Percentiles rank a stretch among this genome's conserved stretches.
These are phyloP conservation scores for Matsumurasca onukii DNA, from an alignment of 1,140 invertebrate genomes.

Conservation along the genomic window DNA sequence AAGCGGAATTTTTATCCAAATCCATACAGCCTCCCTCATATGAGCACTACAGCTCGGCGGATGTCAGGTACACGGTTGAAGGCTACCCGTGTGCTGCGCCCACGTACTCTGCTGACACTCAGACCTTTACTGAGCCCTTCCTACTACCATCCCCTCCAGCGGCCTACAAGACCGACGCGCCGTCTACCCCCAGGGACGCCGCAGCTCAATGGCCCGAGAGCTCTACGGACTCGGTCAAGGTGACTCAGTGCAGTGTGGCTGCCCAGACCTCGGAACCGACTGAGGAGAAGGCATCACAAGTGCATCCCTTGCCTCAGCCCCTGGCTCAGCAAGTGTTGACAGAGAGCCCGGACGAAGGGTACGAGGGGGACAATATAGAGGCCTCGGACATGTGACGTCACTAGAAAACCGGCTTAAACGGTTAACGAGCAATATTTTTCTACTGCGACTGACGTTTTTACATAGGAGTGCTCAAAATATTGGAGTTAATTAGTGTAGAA, in stretches of 20 bases:
- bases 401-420: neutral
- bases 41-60: constrained; percentile 54
- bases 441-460: constrained; percentile 1
- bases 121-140: constrained; percentile 49
- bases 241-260: constrained; percentile 37
- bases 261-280: constrained; percentile 39
- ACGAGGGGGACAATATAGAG: constrained; percentile 68
- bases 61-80: constrained; percentile 74
- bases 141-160: constrained; percentile 67
- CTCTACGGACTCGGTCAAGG: constrained; percentile 30
- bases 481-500: neutral
- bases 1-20: constrained; percentile 64
- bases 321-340: constrained; percentile 60
- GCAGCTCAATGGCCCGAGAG: constrained; percentile 39
- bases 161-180: constrained; percentile 57
- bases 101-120: constrained; percentile 39
- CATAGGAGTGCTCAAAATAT: constrained; percentile 7
- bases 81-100: constrained; percentile 64
- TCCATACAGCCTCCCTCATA: constrained; percentile 50
- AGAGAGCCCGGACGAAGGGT: constrained; percentile 85
- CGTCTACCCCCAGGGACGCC: constrained; percentile 42
- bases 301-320: constrained; percentile 47
- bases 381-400: constrained; percentile 52
- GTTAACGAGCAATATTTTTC: constrained; percentile 13
- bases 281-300: neutral